Conservation (phyloP, 2,113 vertebrate species). For the Capreolus pygargus region DNA sequence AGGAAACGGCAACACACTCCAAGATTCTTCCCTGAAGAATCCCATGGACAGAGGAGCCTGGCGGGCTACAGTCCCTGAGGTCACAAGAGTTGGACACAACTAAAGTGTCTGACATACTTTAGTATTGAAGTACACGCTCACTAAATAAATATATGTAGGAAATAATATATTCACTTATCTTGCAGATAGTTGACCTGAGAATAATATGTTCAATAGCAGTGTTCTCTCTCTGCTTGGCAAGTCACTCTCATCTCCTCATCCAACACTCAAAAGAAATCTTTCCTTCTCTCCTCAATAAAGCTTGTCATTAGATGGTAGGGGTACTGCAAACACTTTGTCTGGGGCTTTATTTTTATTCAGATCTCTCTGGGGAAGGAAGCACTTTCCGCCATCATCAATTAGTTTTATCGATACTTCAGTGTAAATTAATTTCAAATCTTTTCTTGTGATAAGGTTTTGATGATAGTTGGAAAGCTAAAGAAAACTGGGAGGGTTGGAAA, state of each 20-base stretch:
- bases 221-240: neutral
- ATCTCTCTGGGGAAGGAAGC: neutral
- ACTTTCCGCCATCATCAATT: neutral
- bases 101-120: neutral
- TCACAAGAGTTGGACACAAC: neutral
- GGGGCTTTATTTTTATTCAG: neutral
- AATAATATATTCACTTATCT: neutral
- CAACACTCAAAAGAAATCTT: neutral
- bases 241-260: neutral
- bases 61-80: neutral
- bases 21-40: neutral
- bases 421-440: slow-evolving; percentile 13
- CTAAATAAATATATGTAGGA: neutral
- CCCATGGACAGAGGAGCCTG: neutral
- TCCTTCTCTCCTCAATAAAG: neutral
- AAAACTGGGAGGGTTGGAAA: neutral
- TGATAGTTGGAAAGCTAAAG: neutral
- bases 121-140: neutral
- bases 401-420: neutral
- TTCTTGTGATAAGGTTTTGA: neutral
- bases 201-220: neutral
- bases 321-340: neutral
- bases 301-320: neutral
- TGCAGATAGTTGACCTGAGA: neutral
- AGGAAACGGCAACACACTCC: neutral